Evolutionary conservation across 2,113 vertebrate genomes (phyloP), one percentile per base, ranked within the genome.

Genomic region (Oceanites oceanicus): DNA sequence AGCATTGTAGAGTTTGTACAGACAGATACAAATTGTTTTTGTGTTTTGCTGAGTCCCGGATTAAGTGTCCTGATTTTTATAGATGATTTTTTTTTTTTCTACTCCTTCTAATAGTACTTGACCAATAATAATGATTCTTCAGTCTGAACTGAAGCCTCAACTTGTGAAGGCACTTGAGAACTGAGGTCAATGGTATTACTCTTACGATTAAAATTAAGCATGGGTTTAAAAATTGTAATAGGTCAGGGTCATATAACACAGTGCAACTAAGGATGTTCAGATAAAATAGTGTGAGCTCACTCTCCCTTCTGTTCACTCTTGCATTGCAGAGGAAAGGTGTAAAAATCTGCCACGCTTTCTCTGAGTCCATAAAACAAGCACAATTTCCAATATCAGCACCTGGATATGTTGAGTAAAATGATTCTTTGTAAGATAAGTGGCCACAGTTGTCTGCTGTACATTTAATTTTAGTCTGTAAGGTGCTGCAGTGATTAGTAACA

Each of bases 381-480:
- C 5, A 15, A 15, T 58, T 38, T 81, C 45, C 45, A 38, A 6
- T 0, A 0, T 91, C 52, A 63, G 23, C 30, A 23, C 7, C 8
- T 81, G 32, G 16, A 7, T 75, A 6, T 1, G 0, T 32, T 44
- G 21, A 92, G 13, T 53, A 81, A 83, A 70, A 79, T 12, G 13
- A 22, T 65, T 87, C 26, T 92, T 59, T 53, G 27, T 10, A 78
- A 63, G 34, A 9, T 27, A 16, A 1, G 0, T 72, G 40, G 22
- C 15, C 22, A 34, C 8, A 26, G 6, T 30, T 50, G 3, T 25
- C 32, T 66, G 38, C 13, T 67, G 14, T 49, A 52, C 5, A 6
- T 70, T 50, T 47, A n/a, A 23, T 66, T 92, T 71, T 59, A 58
- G 26, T 32, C 34, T n/a, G 9, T 47, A 63, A 83, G 38, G 36